A percentile compares a stretch with the other conserved stretches of the same genome.
phyloP scores from a whole-genome alignment of 2,888 invertebrate genomes.

The Nasonovia ribisnigri region DNA sequence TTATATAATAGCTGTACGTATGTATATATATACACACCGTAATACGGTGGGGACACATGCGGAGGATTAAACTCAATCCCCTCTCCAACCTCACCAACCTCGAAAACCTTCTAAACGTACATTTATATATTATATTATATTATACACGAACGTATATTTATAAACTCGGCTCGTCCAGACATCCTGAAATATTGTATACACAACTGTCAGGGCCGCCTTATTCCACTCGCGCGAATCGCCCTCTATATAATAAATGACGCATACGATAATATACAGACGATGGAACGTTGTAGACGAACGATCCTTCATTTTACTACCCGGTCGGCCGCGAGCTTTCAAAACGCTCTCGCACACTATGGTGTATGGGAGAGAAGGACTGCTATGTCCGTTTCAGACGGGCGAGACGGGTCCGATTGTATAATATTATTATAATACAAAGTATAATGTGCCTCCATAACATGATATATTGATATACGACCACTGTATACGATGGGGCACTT shows the following conservation, averaged over 20 bases:
- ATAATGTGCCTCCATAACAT: neutral
- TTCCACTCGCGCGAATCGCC: neutral
- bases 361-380: neutral
- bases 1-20: neutral
- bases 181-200: neutral
- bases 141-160: neutral
- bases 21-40: neutral
- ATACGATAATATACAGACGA: neutral
- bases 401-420: neutral
- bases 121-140: neutral
- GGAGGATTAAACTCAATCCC: slow-evolving; percentile 10
- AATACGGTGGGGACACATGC: slow-evolving; percentile 14
- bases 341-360: neutral
- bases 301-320: neutral
- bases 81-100: neutral
- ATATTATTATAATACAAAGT: neutral
- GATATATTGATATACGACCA: neutral
- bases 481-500: neutral
- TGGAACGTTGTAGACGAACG: neutral
- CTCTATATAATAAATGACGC: neutral
- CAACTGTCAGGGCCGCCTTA: neutral
- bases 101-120: neutral
- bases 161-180: neutral
- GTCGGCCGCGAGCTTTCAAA: neutral
- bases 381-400: neutral